Conservation (phyloP, 2,888 invertebrate genomes). For the Axea sp. region DNA sequence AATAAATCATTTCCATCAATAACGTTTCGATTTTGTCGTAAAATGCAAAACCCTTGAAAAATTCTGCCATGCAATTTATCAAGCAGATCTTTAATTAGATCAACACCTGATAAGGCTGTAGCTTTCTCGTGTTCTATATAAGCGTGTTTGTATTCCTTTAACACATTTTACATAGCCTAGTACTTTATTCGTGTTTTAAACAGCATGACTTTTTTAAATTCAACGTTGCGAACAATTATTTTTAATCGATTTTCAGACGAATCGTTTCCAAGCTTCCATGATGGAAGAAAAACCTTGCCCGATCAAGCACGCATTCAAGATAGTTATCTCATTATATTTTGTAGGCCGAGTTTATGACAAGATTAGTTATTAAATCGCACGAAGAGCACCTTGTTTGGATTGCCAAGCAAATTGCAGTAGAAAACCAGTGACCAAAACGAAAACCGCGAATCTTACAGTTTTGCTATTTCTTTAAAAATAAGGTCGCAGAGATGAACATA, state of each 20-base stretch:
- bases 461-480: constrained; percentile 44
- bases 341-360: constrained; percentile 50
- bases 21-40: constrained; percentile 27
- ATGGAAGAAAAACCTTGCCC: constrained; percentile 21
- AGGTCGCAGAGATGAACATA: constrained; percentile 22
- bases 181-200: background rate
- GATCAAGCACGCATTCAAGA: constrained; percentile 35
- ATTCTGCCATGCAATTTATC: constrained; percentile 12
- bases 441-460: constrained; percentile 20
- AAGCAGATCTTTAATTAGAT: constrained; percentile 20
- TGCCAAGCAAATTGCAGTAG: constrained; percentile 22
- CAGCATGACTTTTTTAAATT: background rate
- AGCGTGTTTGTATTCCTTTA: background rate
- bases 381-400: constrained; percentile 25
- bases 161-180: constrained; percentile 1
- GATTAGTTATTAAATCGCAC: constrained; percentile 52
- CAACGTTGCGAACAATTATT: constrained; percentile 9
- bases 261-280: background rate
- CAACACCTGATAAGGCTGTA: constrained; percentile 32
- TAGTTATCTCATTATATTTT: constrained; percentile 39
- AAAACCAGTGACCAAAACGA: constrained; percentile 39
- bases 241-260: constrained; percentile 9
- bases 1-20: constrained; percentile 40
- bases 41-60: constrained; percentile 23
- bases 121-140: constrained; percentile 20